These are phyloP conservation scores for Pterostichus madidus DNA, from an alignment of 2,888 invertebrate species.

Conservation along the genomic window DNA sequence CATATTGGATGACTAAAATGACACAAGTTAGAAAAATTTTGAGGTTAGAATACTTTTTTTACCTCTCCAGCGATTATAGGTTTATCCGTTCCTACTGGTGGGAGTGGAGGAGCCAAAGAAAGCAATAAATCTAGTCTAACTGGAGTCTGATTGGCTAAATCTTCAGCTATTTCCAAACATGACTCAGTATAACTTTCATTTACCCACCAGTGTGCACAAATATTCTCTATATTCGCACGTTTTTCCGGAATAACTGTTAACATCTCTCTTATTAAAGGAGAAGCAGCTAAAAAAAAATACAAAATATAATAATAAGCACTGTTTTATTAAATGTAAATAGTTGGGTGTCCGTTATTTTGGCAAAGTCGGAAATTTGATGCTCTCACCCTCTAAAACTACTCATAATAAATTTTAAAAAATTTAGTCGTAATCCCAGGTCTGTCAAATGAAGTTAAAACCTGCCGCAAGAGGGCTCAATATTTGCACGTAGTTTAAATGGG, in stretches of 20 bases:
- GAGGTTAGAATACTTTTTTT: slow-evolving; percentile 47
- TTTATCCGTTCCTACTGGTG: slow-evolving; percentile 86
- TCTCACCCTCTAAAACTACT: too few species aligned
- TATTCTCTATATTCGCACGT: slow-evolving; percentile 95
- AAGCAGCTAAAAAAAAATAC: slow-evolving; percentile 85
- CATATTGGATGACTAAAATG: slow-evolving; percentile 43
- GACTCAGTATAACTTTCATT: slow-evolving; percentile 90
- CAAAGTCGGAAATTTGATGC: too few species aligned
- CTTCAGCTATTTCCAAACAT: slow-evolving; percentile 92
- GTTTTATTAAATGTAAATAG: slow-evolving; percentile 6
- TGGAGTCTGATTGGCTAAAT: slow-evolving; percentile 93
- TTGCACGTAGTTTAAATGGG: too few species aligned
- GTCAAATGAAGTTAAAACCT: too few species aligned
- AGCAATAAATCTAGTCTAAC: slow-evolving; percentile 92
- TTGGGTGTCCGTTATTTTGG: too few species aligned
- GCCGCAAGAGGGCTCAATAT: too few species aligned
- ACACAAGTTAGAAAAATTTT: slow-evolving; percentile 38
- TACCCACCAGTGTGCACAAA: slow-evolving; percentile 98
- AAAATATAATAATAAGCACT: slow-evolving; percentile 10
- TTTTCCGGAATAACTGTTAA: slow-evolving; percentile 94
- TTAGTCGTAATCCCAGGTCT: too few species aligned
- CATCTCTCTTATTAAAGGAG: slow-evolving; percentile 96
- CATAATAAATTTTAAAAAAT: too few species aligned
- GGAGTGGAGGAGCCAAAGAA: slow-evolving; percentile 90
- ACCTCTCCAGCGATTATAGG: slow-evolving; percentile 83